Evolutionary conservation across 2,113 vertebrate genomes (phyloP), one percentile per base, ranked within the genome.

Genomic region (Octodon degus): DNA sequence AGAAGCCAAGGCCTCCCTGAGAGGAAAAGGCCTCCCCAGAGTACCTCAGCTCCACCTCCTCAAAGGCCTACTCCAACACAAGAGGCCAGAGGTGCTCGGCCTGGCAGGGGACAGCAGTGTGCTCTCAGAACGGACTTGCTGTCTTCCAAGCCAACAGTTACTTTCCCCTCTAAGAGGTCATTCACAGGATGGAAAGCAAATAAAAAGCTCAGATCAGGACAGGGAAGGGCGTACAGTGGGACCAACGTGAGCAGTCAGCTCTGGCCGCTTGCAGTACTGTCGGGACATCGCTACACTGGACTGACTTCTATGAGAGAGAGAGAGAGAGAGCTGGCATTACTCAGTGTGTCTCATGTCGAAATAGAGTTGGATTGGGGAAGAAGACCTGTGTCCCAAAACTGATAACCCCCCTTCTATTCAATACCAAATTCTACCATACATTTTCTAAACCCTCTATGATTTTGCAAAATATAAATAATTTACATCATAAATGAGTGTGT

Each of bases 281-380:
- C n/a, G 19, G 14, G 22, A n/a, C 20, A n/a, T 6, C n/a, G 3
- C 3, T 3, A n/a, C 16, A 68, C 9, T 34, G 16, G 13, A 1
- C 0, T 55, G 72, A 89, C 14, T 4, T 62, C 7, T 25, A 10
- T 6, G 27, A 50, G 25, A 47, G 53, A 63, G 58, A 67, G 27
- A 50, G 25, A 47, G 53, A 63, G 58, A 67, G 19, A 22, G 20
- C 11, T 37, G 25, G 24, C 20, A 63, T 12, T 30, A 2, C 37
- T 60, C 14, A 62, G 84, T 50, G 43, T 32, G 43, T 80, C 17
- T 25, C 25, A 19, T 10, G 50, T 32, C 9, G 30, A 22, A 30
- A 68, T 9, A 27, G 47, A 91, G 55, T 6, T 0, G 0, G 22
- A 50, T 30, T 20, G 10, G 13, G 40, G 37, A 16, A 55, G 81